These are phyloP conservation scores for Oceanites oceanicus DNA, from an alignment of 2,113 vertebrate genomes.

Conservation along the genomic window DNA sequence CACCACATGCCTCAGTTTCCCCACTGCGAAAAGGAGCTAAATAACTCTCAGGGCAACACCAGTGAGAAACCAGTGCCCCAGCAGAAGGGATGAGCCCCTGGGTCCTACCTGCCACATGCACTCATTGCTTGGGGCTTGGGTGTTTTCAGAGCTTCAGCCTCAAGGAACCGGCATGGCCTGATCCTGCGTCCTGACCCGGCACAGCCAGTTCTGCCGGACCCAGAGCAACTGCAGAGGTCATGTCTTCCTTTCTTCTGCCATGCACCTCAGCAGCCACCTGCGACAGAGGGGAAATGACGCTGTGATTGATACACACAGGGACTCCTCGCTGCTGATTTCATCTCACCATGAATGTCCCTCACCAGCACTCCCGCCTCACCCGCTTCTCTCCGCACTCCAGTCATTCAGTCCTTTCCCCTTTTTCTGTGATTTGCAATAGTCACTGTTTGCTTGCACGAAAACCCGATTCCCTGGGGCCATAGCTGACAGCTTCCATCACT, in stretches of 20 bases:
- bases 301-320: constrained; percentile 11
- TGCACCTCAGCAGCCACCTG: neutral
- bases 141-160: neutral
- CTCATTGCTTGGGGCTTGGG: neutral
- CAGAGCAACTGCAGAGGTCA: rapidly evolving
- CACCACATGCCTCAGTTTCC: neutral
- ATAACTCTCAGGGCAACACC: neutral
- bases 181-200: rapidly evolving
- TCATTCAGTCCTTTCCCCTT: neutral
- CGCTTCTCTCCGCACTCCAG: neutral
- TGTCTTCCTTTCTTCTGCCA: neutral
- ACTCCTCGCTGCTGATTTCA: neutral
- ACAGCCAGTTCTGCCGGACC: neutral
- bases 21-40: neutral
- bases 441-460: neutral
- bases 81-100: neutral
- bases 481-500: neutral
- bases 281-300: neutral
- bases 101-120: neutral
- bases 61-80: neutral
- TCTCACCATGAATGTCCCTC: neutral
- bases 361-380: neutral
- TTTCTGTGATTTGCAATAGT: neutral
- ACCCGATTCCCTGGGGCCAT: neutral
- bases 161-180: neutral